Percentiles rank a stretch among this genome's conserved stretches.
These are phyloP conservation scores for Stegophylla sp. DNA, from an alignment of 2,888 invertebrate species.

Conservation along the genomic window DNA sequence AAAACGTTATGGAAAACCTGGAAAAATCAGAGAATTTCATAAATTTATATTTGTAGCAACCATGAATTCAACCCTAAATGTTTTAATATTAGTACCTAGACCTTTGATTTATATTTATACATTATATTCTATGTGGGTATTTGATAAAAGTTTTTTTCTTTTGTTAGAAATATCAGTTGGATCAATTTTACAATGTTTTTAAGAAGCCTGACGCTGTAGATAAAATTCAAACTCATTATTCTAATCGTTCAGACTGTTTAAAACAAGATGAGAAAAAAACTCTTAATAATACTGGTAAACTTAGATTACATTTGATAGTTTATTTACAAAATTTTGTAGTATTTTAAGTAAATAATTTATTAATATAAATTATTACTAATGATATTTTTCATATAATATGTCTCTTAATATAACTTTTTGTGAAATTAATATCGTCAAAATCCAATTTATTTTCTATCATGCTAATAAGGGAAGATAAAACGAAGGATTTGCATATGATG, in stretches of 20 bases:
- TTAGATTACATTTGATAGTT: neutral
- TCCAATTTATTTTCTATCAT: neutral
- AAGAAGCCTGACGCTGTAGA: neutral
- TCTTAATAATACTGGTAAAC: conserved; percentile 39
- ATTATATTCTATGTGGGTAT: no score
- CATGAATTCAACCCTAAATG: no score
- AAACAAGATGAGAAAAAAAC: neutral
- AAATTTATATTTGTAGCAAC: no score
- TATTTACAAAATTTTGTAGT: neutral
- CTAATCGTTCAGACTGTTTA: neutral
- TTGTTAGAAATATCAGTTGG: conserved; percentile 16
- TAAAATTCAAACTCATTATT: neutral
- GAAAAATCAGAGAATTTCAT: no score
- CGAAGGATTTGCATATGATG: no score
- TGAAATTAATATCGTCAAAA: no score
- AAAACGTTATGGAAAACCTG: no score
- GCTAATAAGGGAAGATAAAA: no score
- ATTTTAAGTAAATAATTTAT: neutral
- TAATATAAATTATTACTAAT: neutral
- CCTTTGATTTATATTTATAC: neutral
- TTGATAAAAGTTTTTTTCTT: neutral
- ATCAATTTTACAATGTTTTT: neutral
- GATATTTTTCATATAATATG: neutral
- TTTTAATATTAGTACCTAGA: no score
- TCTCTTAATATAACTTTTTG: neutral